Base-by-base conservation (phyloP, 2,888 invertebrate genomes). In the Stomorhina lunata region DNA sequence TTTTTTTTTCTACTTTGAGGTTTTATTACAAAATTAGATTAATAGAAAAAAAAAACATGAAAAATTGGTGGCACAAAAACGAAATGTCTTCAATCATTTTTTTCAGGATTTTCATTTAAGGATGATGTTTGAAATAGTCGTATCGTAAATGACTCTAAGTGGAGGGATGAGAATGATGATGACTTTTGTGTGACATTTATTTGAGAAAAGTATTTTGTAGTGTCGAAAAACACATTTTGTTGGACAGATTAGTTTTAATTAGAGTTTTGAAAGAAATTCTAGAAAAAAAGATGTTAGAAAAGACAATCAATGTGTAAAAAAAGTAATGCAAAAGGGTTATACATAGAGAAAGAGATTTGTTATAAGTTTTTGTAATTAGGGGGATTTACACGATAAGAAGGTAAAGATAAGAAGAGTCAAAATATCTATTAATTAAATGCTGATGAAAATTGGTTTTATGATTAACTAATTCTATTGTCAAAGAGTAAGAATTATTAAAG, bases 151-250 rank as follows among this genome's bases (percentile, higher is more conserved):
- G n/a, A n/a, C n/a, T n/a, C n/a, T 53, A 17, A 65, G 34, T 43
- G 40, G 37, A 55, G 68, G 53, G 61, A 61, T 66, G 80, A 63
- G 37, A 55, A 61, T 43, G 61, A 61, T 66, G 80, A 63, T 68
- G 63, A 63, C 37, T 66, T n/a, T 72, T 76, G n/a, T 65, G 73
- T 84, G 85, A 85, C 84, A 85, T 79, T 85, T 85, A 84, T 85
- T 66, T 61, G 84, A 68, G 59, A 72, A 83, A 84, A 84, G 78
- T 73, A 53, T 72, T 83, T 72, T 73, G 69, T 63, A 37, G 50
- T 27, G 66, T 40, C 45, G 22, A 61, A 68, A 63, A 80, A 61
- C 75, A 66, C 66, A 80, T 83, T 80, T 83, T 77, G 80, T 80
- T 45, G 53, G 75, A 79, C 82, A 79, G 79, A 79, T 82, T 82